Evolutionary conservation across 1,140 invertebrate genomes (phyloP).

Genomic region (Platyscapa corneri): DNA sequence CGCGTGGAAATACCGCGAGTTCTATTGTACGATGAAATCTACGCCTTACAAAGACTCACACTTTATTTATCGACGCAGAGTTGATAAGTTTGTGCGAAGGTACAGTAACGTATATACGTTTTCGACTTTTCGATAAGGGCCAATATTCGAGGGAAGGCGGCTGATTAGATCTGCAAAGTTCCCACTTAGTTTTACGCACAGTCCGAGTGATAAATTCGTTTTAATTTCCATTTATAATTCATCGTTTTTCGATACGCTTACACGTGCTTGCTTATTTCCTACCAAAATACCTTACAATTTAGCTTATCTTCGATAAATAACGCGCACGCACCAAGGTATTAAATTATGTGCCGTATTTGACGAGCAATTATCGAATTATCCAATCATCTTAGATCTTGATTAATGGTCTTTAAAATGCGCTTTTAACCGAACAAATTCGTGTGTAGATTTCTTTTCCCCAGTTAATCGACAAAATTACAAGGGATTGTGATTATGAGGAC

Average conservation of each 20-base stretch:
- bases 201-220: background rate
- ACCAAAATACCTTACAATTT: background rate
- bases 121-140: slow-evolving; percentile 5
- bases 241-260: background rate
- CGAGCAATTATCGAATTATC: slow-evolving; percentile 45
- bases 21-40: slow-evolving; percentile 9
- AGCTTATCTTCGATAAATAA: background rate
- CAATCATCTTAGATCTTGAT: slow-evolving; percentile 29
- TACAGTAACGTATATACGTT: background rate
- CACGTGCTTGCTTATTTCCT: background rate
- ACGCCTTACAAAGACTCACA: background rate
- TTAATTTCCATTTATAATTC: background rate
- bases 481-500: background rate
- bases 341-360: slow-evolving; percentile 26
- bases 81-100: background rate
- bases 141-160: background rate
- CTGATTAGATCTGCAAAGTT: slow-evolving; percentile 8
- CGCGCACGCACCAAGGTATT: background rate
- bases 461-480: slow-evolving; percentile 12
- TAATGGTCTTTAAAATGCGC: slow-evolving; percentile 25
- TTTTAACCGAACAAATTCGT: background rate
- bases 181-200: background rate
- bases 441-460: background rate
- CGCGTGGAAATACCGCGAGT: background rate
- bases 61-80: background rate